Evolutionary conservation across 92 coral and sea anemone genomes (phyloP), one percentile per base, ranked within the genome.

Genomic region (Zoanthus solanderi): DNA sequence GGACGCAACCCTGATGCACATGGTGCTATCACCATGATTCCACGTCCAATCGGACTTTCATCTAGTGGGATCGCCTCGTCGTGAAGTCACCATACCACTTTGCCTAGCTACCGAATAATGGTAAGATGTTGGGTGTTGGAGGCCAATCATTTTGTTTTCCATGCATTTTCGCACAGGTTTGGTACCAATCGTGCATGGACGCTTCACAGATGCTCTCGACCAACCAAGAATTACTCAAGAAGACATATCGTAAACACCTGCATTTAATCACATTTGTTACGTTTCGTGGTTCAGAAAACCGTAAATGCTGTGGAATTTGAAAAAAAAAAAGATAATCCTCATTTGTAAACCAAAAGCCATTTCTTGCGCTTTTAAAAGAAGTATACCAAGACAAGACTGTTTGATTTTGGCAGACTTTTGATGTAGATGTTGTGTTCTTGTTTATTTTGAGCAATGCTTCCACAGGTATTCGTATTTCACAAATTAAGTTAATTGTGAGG

Each of bases 1-100:
- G 12, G 29, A 60, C 11, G 46, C 69, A 63, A 14, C 71, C 42
- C 28, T 28, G 52, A 56, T 23, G 56, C 72, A 46, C 37, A 4
- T 48, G 46, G 85, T 46, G 65, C 85, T 23, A n/a, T 42, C n/a
- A 30, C 57, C 44, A n/a, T 65, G 57, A 42, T 50, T 68, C 60
- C 60, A 23, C 31, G 0, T 69, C 75, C 75, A 29, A 30, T 11
- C 42, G 16, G n/a, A n/a, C 17, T 7, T 23, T 6, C 46, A 30
- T 14, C 75, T 29, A 9, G 8, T 31, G 14, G 75, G 12, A 50
- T 32, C 75, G 29, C 47, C 75, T 69, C 31, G 46, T 13, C 75
- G 10, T 63, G 69, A 63, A 17, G 9, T n/a, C 9, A 63, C 30
- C 9, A 4, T 63, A 17, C 29, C 69, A 17, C 69, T 23, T 17